Evolutionary conservation across 2,797 vertebrate genomes (phyloP).

Genomic region (Fundulus diaphanus): DNA sequence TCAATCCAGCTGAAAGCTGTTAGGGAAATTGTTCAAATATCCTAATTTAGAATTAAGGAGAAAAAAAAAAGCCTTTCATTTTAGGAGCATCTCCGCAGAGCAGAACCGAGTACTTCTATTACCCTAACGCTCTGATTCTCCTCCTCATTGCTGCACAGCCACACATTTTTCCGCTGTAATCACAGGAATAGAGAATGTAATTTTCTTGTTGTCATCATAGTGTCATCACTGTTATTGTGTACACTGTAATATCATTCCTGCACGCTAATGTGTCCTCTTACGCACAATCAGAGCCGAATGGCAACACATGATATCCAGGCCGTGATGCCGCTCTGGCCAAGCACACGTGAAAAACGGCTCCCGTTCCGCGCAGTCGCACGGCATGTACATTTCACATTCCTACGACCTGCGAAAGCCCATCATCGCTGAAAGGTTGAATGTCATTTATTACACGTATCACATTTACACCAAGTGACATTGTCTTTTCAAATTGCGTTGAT

Average conservation of each 20-base stretch:
- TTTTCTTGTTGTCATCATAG: constrained; percentile 54
- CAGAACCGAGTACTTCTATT: constrained; percentile 43
- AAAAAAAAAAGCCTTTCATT: constrained; percentile 48
- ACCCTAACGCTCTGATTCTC: constrained; percentile 38
- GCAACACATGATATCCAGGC: constrained; percentile 42
- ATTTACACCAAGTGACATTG: constrained; percentile 99
- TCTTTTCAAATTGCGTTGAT: constrained; percentile 99
- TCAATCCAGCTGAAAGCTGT: constrained; percentile 62
- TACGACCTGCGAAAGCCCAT: constrained; percentile 77
- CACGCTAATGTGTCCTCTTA: constrained; percentile 67
- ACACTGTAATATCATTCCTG: constrained; percentile 58
- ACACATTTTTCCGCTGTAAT: constrained; percentile 53
- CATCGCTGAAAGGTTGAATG: constrained; percentile 86
- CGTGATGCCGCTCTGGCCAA: constrained; percentile 38
- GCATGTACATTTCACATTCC: constrained; percentile 67
- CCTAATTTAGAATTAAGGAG: constrained; percentile 49
- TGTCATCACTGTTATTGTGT: constrained; percentile 59
- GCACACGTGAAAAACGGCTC: constrained; percentile 43
- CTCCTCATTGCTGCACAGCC: constrained; percentile 30
- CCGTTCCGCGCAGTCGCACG: constrained; percentile 56
- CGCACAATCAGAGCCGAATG: constrained; percentile 61
- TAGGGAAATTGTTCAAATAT: constrained; percentile 66
- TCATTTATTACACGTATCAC: constrained; percentile 90
- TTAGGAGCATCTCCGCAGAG: constrained; percentile 49
- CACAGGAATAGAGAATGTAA: constrained; percentile 52